Evolutionary conservation across 37 sponge, comb jelly and placozoan genomes (phyloP).

Genomic region (Cladorhizidae sp.): DNA sequence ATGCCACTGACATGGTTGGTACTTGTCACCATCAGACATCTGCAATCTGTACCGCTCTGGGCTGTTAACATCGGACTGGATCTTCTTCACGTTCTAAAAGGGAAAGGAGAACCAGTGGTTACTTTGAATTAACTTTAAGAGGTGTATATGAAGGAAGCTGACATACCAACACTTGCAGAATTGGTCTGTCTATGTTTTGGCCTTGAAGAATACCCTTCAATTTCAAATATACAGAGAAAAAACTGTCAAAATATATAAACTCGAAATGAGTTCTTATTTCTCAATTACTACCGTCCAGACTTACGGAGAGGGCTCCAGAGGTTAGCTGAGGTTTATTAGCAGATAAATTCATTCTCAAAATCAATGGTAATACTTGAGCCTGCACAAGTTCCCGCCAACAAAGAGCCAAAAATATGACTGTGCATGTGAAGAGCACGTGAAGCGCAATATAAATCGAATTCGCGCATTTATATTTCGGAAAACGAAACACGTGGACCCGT

Average conservation of each 20-base stretch:
- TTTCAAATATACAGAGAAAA: not conserved
- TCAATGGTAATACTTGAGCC: no score
- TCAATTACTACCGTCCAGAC: no score
- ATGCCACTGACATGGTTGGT: slow-evolving; percentile 50
- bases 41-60: slow-evolving; percentile 55
- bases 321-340: not conserved
- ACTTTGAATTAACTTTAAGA: not conserved
- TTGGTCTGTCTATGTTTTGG: slow-evolving; percentile 16
- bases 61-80: slow-evolving; percentile 17
- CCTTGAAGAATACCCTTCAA: slow-evolving; percentile 54
- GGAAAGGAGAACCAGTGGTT: not conserved
- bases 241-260: not conserved
- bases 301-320: slow-evolving; percentile 11
- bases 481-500: not conserved
- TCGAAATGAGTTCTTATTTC: no score
- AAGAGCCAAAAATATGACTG: not conserved
- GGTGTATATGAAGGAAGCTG: not conserved
- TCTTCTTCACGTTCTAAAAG: slow-evolving; percentile 68
- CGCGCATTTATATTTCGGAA: no score
- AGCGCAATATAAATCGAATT: not conserved
- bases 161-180: slow-evolving; percentile 73
- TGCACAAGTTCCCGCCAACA: slow-evolving; percentile 25
- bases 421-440: no score
- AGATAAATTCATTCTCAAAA: no score
- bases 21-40: slow-evolving; percentile 61